Evolutionary conservation across 2,888 invertebrate genomes (phyloP), one percentile per base, ranked within the genome.

Genomic region (Amphipyra tragopoginis): DNA sequence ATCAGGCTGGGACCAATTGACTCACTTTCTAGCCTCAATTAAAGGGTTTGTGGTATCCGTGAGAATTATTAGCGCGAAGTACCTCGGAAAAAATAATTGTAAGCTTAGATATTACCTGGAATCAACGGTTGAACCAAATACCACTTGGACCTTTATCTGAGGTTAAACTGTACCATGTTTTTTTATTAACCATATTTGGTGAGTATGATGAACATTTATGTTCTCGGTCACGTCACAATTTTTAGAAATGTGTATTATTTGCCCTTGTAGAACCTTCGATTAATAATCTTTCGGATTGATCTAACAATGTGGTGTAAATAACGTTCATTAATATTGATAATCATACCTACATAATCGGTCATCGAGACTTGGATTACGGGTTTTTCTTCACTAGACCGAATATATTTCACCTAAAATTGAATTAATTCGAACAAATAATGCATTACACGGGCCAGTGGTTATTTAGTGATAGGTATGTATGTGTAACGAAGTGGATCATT

Each of bases 11-110:
- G 79, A 76, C 80, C 83, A 79, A 87, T 87, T 82, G 82, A 78
- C 78, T 80, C 83, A 86, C 91, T 93, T 92, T 93, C 93, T 91
- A 90, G 78, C 81, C 70, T 81, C 77, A 72, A 82, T 82, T 75
- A 82, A n/a, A 84, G 83, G 86, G 81, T 80, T 69, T 62, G 53
- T 55, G 45, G 56, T 60, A 57, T 72, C 65, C 72, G 65, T 69
- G 65, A 64, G 44, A 67, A 60, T 60, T 39, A 63, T 71, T 65
- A 61, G 49, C 45, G 45, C 7, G 33, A 62, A 59, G 50, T 21
- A 11, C 33, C 43, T 15, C 38, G 49, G 10, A 29, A 29, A 29
- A 26, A 55, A 67, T 49, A 63, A 54, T 50, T 64, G 8, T 36
- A 9, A 11, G 36, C 36, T 5, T 36, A 36, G 10, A 33, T 33